Evolutionary conservation across 2,888 invertebrate genomes (phyloP).

Genomic region (Orchesella flavescens): DNA sequence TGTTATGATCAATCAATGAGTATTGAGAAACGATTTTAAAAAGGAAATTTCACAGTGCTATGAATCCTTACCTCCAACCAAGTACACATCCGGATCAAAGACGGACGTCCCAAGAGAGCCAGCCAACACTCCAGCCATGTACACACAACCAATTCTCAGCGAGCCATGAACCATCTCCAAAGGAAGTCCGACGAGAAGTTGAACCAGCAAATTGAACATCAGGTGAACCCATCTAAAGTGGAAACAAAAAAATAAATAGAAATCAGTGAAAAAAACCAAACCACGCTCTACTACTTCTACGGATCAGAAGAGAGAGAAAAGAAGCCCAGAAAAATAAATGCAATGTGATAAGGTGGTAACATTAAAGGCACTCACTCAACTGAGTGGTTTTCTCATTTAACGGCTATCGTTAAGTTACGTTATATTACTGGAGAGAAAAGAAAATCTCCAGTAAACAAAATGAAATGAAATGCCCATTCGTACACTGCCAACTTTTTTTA

Average conservation of each 20-base stretch:
- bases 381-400: slow-evolving; percentile 1
- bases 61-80: no score
- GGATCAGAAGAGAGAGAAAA: neutral
- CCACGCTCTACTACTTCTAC: no score
- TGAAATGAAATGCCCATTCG: no score
- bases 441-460: no score
- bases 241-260: slow-evolving; percentile 11
- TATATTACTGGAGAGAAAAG: no score
- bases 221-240: slow-evolving; percentile 89
- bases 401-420: neutral
- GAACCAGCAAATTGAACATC: slow-evolving; percentile 94
- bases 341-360: neutral
- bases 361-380: neutral
- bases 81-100: slow-evolving; percentile 93
- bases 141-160: slow-evolving; percentile 84
- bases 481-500: no score
- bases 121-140: slow-evolving; percentile 93
- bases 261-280: slow-evolving; percentile 6
- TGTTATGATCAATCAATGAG: no score
- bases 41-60: neutral
- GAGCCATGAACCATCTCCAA: slow-evolving; percentile 98
- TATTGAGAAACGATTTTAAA: neutral
- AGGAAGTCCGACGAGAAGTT: slow-evolving; percentile 92
- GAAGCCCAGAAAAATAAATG: neutral
- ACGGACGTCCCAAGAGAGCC: slow-evolving; percentile 88